phyloP scores from a whole-genome alignment of 2,797 vertebrate genomes.

The Phoxinus dragarum region DNA sequence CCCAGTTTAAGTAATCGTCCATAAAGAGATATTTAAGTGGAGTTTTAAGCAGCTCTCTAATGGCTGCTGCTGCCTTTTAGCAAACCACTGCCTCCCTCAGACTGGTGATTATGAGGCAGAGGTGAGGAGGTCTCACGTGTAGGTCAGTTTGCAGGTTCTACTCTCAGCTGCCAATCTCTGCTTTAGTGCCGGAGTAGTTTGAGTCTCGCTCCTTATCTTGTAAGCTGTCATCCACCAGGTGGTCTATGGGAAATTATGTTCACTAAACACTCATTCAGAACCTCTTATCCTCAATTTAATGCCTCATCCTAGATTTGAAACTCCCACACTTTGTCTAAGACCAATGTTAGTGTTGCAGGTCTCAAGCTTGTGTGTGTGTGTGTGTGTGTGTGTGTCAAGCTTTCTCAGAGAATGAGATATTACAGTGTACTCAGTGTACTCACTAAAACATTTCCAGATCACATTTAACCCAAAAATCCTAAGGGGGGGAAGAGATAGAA shows the following conservation, averaged over 20 bases:
- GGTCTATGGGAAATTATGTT: slow-evolving; percentile 94
- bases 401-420: slow-evolving; percentile 1
- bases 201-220: slow-evolving; percentile 87
- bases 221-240: slow-evolving; percentile 92
- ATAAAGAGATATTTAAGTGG: slow-evolving; percentile 99
- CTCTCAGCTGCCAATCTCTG: slow-evolving; percentile 98
- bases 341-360: slow-evolving; percentile 13
- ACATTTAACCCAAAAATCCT: not conserved
- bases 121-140: slow-evolving; percentile 98
- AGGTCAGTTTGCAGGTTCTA: slow-evolving; percentile 96
- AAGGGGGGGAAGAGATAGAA: no score
- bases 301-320: slow-evolving; percentile 79
- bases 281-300: slow-evolving; percentile 75
- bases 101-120: slow-evolving; percentile 99
- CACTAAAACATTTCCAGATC: not conserved
- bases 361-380: not conserved
- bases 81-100: slow-evolving; percentile 94
- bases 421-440: not conserved
- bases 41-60: slow-evolving; percentile 99
- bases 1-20: slow-evolving; percentile 99
- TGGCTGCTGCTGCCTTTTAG: slow-evolving; percentile 98
- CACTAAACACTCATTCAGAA: slow-evolving; percentile 81
- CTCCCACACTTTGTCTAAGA: slow-evolving; percentile 49
- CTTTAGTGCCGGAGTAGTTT: slow-evolving; percentile 87
- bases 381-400: slow-evolving; percentile 11